Base-by-base conservation (phyloP, 2,113 vertebrate species). In the Centropus unirufus region DNA sequence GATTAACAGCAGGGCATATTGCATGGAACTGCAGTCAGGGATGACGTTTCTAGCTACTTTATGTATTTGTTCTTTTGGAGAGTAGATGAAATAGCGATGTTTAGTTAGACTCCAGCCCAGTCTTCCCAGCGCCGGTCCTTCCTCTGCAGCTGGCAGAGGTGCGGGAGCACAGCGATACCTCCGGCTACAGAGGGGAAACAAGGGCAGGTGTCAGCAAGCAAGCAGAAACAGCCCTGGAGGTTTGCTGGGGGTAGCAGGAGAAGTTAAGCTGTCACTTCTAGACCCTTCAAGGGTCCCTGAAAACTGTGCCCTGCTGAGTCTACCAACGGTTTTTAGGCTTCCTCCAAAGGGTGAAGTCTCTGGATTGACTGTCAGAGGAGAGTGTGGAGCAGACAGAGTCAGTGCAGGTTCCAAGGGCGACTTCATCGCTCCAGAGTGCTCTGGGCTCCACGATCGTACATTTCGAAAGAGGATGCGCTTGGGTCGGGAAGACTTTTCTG, bases 31-130 rank as follows among this genome's bases (percentile, higher is more conserved):
- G 78, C 84, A 85, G 77, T 46, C 81, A 20, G 63, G 40, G 39
- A 51, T 46, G 70, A 62, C 3, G 19, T 66, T 91, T 69, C 40
- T 78, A 51, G 78, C 54, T 95, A 76, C 81, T 93, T 93, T 91
- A 73, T 79, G 74, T 66, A 7, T 92, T 95, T 90, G 75, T 83
- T 93, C 87, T 86, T 92, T 86, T n/a, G 76, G 82, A 95, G 55
- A 47, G 51, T 11, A 19, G 68, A 63, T 63, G 67, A 91, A 90
- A 86, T 47, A 91, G 34, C 0, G 6, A 69, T 40, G 51, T 85
- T 88, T 34, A 63, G 27, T 68, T 44, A 58, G 78, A 83, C 20
- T 34, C 75, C 51, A 90, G 64, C 49, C n/a, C 21, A 5, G 27
- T 62, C 63, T 82, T 87, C 42, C 32, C 67, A 59, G 8, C 64